These are phyloP conservation scores for Nomada ferruginata DNA, from an alignment of 2,888 invertebrate genomes.

Conservation along the genomic window DNA sequence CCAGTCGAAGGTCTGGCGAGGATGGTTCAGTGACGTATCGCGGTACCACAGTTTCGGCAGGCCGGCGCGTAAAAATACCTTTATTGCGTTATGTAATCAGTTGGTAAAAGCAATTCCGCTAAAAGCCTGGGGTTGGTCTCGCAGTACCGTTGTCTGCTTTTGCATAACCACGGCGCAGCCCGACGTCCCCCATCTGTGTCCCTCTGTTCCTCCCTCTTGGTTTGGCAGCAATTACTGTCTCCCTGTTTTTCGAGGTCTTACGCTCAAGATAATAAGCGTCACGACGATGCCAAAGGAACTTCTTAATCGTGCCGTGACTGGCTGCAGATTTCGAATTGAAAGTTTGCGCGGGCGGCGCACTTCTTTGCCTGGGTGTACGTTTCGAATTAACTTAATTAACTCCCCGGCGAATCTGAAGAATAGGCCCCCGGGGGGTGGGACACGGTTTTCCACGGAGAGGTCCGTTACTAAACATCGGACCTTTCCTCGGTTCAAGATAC, in stretches of 20 bases:
- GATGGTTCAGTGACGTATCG: constrained; percentile 58
- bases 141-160: constrained; percentile 60
- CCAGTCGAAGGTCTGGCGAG: neutral
- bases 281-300: constrained; percentile 51
- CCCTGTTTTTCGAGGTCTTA: constrained; percentile 62
- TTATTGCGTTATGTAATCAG: constrained; percentile 73
- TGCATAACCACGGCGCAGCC: constrained; percentile 67
- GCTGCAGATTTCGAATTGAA: constrained; percentile 54
- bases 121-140: constrained; percentile 66
- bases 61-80: constrained; percentile 64
- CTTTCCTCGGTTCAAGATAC: neutral
- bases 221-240: constrained; percentile 66
- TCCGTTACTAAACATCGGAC: neutral
- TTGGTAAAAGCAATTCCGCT: constrained; percentile 73
- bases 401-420: constrained; percentile 17
- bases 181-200: constrained; percentile 5
- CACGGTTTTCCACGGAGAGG: neutral
- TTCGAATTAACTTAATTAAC: constrained; percentile 65
- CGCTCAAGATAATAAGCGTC: constrained; percentile 66
- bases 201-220: constrained; percentile 6
- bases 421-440: neutral
- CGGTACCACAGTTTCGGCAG: constrained; percentile 50
- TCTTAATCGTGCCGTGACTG: constrained; percentile 58
- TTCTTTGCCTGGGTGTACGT: constrained; percentile 15
- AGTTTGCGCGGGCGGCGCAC: constrained; percentile 37